A percentile compares a stretch with the other conserved stretches of the same genome.
These are phyloP conservation scores for Corbicula japonica DNA, from an alignment of 2,888 invertebrate genomes.

Conservation along the genomic window DNA sequence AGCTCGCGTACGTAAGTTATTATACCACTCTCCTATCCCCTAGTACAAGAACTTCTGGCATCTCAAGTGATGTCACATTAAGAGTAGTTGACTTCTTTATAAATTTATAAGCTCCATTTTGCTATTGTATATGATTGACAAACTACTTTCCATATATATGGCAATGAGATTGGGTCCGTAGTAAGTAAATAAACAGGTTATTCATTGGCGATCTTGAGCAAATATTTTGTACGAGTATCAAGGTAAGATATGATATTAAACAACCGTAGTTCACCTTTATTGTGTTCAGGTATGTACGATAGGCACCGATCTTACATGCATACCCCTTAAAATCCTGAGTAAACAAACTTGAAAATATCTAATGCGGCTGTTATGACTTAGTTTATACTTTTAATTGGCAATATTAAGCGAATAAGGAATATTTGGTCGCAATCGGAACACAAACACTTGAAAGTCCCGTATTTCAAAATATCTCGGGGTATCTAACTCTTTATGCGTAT, in stretches of 20 bases:
- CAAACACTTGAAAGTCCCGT: too few species aligned
- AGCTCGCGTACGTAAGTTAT: too few species aligned
- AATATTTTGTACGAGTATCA: slow-evolving; percentile 34
- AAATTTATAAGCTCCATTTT: neutral
- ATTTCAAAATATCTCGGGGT: too few species aligned
- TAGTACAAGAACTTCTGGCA: too few species aligned
- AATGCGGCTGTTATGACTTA: slow-evolving; percentile 6
- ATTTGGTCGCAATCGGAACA: too few species aligned
- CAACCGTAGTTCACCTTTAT: neutral
- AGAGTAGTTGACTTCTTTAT: neutral
- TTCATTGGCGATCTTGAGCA: slow-evolving; percentile 18
- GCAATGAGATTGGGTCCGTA: slow-evolving; percentile 15
- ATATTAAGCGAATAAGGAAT: too few species aligned
- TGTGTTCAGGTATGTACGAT: neutral
- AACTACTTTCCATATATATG: slow-evolving; percentile 21
- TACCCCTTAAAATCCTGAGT: slow-evolving; percentile 4
- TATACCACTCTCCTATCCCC: too few species aligned
- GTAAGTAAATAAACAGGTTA: slow-evolving; percentile 21
- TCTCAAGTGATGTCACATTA: neutral
- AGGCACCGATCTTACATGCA: neutral
- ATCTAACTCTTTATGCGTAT: too few species aligned
- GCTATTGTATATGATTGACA: neutral
- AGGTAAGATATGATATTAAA: slow-evolving; percentile 8
- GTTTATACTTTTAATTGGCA: slow-evolving; percentile 14
- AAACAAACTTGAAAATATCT: slow-evolving; percentile 16